Base-by-base conservation (phyloP, 2,888 invertebrate species). In the Oxycera nigricornis region DNA sequence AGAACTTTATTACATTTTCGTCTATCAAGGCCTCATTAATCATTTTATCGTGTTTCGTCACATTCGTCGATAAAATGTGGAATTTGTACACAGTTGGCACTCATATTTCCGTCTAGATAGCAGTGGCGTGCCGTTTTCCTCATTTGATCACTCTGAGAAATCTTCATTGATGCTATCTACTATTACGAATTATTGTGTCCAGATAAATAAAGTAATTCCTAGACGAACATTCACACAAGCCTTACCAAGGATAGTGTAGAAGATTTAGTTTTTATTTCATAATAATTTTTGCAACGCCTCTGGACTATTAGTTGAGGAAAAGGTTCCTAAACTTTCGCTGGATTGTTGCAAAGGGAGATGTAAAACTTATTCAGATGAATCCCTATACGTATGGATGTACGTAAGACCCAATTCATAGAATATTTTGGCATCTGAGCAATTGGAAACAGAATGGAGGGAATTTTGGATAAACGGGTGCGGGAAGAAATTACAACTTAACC, bases 11-110 rank as follows among this genome's bases (percentile, higher is more conserved):
- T 73, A 68, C 46, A 67, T 74, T 73, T 72, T 74, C 72, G 72
- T 52, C 76, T 72, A 76, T 76, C 73, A 76, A 74, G 68, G 41
- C 46, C 68, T 74, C 74, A 76, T 74, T 76, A 76, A 76, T 76
- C 74, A 76, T 74, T 67, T 76, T 76, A 76, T 76, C 76, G 57
- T 57, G 55, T 41, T 76, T 76, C 76, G 74, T 74, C 76, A 65
- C 72, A 76, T 67, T 76, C 68, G 72, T 73, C 67, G 39, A 61
- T 74, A 52, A 30, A 62, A 72, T 46, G n/a, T 31, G 30, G 55
- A 52, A 65, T 52, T 52, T 20, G 70, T 30, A 52, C 70, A 22
- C 30, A 70, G 52, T 70, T 52, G 22, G 46, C n/a, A 59, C 7
- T 50, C 17, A 11, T 9, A 35, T 31, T 17, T 62, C 22, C 6